Evolutionary conservation across 2,797 vertebrate genomes (phyloP).

Genomic region (Notoglanidium macrostoma): DNA sequence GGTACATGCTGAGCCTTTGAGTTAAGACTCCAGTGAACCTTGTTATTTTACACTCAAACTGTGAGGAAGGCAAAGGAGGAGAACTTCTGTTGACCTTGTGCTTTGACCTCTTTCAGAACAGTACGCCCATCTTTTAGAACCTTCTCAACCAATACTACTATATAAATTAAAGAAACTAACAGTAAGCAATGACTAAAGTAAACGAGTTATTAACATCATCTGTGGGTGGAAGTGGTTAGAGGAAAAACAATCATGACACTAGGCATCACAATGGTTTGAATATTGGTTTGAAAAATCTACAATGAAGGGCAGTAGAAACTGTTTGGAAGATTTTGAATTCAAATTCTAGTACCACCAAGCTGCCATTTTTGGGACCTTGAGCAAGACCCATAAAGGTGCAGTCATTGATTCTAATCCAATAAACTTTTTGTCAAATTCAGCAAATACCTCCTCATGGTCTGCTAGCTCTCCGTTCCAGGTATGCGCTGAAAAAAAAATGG

Average conservation of each 20-base stretch:
- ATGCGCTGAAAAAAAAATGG: no score
- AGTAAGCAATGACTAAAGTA: background rate
- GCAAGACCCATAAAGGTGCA: no score
- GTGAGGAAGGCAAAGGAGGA: slow-evolving; percentile 58
- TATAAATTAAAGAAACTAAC: slow-evolving; percentile 2
- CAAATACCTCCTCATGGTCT: no score
- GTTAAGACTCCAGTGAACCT: slow-evolving; percentile 55
- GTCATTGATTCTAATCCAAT: no score
- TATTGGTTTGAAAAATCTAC: background rate
- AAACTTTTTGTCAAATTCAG: no score
- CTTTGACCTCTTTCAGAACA: background rate
- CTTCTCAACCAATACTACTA: background rate
- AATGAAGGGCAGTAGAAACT: background rate
- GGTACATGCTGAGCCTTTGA: slow-evolving; percentile 10
- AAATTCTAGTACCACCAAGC: background rate
- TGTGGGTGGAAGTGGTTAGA: background rate
- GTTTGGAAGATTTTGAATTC: background rate
- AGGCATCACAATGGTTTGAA: background rate
- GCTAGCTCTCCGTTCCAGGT: no score
- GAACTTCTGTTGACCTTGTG: slow-evolving; percentile 44
- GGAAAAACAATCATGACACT: background rate
- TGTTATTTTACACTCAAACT: slow-evolving; percentile 68
- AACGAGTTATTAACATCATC: background rate
- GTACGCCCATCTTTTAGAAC: slow-evolving; percentile 39
- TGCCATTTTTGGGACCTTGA: background rate